These are phyloP conservation scores for Venustaconcha ellipsiformis DNA, from an alignment of 1,140 invertebrate genomes.

Conservation along the genomic window DNA sequence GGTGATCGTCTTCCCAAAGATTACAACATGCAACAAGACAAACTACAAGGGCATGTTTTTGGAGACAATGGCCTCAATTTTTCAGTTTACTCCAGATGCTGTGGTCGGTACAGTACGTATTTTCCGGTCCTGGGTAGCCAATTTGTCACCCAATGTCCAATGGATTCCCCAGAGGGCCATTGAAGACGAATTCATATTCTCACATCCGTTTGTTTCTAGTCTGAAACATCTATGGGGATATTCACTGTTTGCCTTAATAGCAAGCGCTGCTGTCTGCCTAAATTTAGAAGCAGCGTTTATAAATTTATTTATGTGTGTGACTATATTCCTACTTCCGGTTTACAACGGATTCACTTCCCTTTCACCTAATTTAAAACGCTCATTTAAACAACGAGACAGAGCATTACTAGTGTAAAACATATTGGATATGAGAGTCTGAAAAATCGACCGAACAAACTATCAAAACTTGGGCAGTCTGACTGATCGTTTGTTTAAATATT, in stretches of 20 bases:
- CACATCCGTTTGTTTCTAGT: conserved; percentile 58
- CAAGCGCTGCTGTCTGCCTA: conserved; percentile 35
- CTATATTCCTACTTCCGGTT: conserved; percentile 47
- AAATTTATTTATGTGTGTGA: conserved; percentile 42
- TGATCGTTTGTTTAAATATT: no score
- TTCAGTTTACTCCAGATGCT: conserved; percentile 63
- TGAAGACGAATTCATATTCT: conserved; percentile 57
- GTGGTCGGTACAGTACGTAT: conserved; percentile 59
- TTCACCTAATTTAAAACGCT: no score
- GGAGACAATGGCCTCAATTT: conserved; percentile 58
- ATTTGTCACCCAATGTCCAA: conserved; percentile 47
- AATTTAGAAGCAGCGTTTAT: conserved; percentile 37
- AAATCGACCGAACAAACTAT: no score
- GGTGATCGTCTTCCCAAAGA: conserved; percentile 59
- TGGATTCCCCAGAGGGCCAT: conserved; percentile 62
- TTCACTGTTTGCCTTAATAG: conserved; percentile 40
- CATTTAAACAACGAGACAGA: no score
- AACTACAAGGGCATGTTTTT: conserved; percentile 56
- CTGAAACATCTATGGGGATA: conserved; percentile 60
- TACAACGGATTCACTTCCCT: conserved; percentile 35
- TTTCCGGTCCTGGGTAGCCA: conserved; percentile 49
- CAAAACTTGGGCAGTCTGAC: no score
- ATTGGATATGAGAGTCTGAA: no score
- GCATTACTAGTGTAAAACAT: no score
- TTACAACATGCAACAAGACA: conserved; percentile 48